A percentile compares a stretch with the other conserved stretches of the same genome.
phyloP scores from a whole-genome alignment of 2,113 vertebrate genomes.

The Dolichallabes microphthalmus region DNA sequence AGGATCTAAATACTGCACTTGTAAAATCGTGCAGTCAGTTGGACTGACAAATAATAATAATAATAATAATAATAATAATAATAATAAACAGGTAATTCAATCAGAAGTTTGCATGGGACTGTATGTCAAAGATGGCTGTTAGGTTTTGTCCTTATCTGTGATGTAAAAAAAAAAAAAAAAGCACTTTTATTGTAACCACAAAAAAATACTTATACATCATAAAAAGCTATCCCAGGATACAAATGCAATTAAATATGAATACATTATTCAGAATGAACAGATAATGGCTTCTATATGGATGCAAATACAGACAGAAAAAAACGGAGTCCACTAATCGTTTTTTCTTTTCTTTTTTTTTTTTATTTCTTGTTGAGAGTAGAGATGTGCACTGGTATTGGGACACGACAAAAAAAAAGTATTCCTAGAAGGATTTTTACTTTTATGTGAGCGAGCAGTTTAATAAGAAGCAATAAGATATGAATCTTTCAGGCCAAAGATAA shows the following conservation, averaged over 20 bases:
- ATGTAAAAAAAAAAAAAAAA: not conserved
- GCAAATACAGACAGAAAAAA: not conserved
- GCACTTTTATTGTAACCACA: not conserved
- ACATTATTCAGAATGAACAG: not conserved
- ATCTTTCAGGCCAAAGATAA: not conserved
- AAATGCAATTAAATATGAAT: not conserved
- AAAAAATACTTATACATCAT: not conserved
- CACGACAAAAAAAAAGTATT: not conserved
- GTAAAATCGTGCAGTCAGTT: constrained; percentile 7
- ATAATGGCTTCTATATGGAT: not conserved
- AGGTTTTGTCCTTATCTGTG: not conserved
- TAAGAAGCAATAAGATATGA: not conserved
- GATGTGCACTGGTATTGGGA: not conserved
- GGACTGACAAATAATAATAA: constrained; percentile 18
- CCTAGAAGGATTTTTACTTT: not conserved
- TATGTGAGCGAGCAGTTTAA: not conserved
- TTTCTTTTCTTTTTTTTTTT: not conserved
- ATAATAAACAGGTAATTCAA: not conserved
- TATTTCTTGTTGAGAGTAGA: not conserved
- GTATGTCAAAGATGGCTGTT: not conserved
- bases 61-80: not conserved
- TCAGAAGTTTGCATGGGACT: not conserved
- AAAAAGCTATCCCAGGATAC: not conserved
- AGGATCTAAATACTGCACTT: constrained; percentile 31
- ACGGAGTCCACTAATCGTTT: not conserved